A percentile compares a stretch with the other conserved stretches of the same genome.
These are phyloP conservation scores for Shinisaurus crocodilurus DNA, from an alignment of 2,113 vertebrate genomes.

Conservation along the genomic window DNA sequence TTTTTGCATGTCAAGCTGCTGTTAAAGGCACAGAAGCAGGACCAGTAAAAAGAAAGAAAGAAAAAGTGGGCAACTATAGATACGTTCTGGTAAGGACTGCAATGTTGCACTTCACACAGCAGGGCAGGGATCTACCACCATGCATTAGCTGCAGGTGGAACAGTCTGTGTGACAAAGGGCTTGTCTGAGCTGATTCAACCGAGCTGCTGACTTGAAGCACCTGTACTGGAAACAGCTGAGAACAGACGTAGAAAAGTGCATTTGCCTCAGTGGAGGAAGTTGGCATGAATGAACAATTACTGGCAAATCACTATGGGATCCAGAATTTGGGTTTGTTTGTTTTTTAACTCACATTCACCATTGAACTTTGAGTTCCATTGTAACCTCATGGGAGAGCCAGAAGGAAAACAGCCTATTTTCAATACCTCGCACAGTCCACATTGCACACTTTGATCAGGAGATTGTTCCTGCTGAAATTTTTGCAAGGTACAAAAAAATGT, in stretches of 20 bases:
- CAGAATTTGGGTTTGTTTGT: too few species aligned
- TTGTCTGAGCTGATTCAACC: background rate
- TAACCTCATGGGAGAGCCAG: background rate
- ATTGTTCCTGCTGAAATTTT: background rate
- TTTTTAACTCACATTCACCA: background rate
- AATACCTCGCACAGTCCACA: too few species aligned
- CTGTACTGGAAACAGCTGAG: background rate
- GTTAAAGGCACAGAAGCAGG: background rate
- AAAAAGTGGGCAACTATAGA: background rate
- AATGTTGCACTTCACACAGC: background rate
- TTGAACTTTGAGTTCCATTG: background rate
- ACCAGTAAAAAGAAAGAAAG: background rate
- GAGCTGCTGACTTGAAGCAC: background rate
- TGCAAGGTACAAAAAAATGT: background rate
- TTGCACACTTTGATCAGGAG: background rate
- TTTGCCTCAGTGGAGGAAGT: background rate
- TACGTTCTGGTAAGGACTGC: background rate
- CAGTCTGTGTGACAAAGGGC: background rate
- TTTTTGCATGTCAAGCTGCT: background rate
- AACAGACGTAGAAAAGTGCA: background rate
- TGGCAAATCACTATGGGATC: background rate
- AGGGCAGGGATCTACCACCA: too few species aligned
- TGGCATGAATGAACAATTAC: background rate
- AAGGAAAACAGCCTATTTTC: background rate
- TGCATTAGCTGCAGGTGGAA: background rate